Conservation (phyloP, 2,888 invertebrate species). For the Augiades crinisus region DNA sequence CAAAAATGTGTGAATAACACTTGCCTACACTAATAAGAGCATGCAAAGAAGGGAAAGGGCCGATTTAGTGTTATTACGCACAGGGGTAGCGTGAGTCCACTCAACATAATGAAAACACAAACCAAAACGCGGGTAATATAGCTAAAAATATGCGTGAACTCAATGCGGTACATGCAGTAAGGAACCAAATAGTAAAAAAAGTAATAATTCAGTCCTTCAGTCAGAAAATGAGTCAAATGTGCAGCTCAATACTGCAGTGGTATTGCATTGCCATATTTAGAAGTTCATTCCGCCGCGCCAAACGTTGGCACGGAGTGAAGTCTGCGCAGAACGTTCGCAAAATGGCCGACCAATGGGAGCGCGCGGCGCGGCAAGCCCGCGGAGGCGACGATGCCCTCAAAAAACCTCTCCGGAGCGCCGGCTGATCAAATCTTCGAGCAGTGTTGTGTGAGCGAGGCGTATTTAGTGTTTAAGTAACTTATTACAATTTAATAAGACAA, state of each 20-base stretch:
- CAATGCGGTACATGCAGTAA: conserved; percentile 48
- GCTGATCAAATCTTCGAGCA: conserved; percentile 68
- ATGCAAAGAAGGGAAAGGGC: background rate
- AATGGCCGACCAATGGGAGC: conserved; percentile 56
- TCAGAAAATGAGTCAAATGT: background rate
- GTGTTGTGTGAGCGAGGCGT: conserved; percentile 71
- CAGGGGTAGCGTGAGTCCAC: background rate
- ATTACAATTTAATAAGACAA: conserved; percentile 65
- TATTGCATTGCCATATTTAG: conserved; percentile 49
- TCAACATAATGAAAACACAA: too few species aligned
- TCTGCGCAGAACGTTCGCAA: conserved; percentile 40
- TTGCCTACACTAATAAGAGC: background rate
- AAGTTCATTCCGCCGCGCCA: conserved; percentile 51
- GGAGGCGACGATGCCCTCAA: conserved; percentile 75
- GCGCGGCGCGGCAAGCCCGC: conserved; percentile 49
- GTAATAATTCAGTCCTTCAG: conserved; percentile 9
- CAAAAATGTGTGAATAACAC: too few species aligned
- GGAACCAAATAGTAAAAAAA: conserved; percentile 44
- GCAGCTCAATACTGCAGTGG: conserved; percentile 35
- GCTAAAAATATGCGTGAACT: conserved; percentile 49
- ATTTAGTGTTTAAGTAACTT: conserved; percentile 71
- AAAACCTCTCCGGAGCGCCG: conserved; percentile 62
- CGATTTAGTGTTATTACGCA: too few species aligned
- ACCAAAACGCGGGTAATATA: too few species aligned
- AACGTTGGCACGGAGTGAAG: conserved; percentile 49